Percentiles rank a stretch among this genome's conserved stretches.
phyloP scores from a whole-genome alignment of 2,888 invertebrate genomes.

The Dasypolia templi region DNA sequence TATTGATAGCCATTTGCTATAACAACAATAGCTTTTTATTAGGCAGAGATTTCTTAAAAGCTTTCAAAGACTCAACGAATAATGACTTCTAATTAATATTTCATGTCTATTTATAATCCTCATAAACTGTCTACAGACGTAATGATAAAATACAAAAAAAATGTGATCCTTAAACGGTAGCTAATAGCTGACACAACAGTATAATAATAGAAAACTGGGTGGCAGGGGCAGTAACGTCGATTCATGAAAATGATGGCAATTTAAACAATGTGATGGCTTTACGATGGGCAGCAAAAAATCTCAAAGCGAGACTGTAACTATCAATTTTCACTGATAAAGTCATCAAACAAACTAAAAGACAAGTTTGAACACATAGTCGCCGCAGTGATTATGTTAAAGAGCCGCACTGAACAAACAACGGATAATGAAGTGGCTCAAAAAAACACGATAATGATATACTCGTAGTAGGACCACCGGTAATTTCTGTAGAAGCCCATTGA shows the following conservation, averaged over 20 bases:
- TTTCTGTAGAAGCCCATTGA: constrained; percentile 80
- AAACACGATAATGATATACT: constrained; percentile 79
- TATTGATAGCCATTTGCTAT: constrained; percentile 37
- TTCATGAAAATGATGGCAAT: constrained; percentile 65
- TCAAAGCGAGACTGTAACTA: constrained; percentile 59
- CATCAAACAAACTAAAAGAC: constrained; percentile 70
- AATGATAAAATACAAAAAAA: constrained; percentile 39
- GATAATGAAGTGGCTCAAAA: constrained; percentile 76
- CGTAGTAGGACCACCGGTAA: constrained; percentile 77
- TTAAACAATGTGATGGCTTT: constrained; percentile 54
- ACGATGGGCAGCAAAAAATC: constrained; percentile 48
- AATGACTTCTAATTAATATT: constrained; percentile 37
- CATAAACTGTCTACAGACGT: constrained; percentile 33
- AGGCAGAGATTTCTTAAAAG: constrained; percentile 45
- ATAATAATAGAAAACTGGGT: constrained; percentile 60
- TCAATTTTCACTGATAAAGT: constrained; percentile 74
- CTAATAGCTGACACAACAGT: constrained; percentile 49
- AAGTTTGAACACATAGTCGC: constrained; percentile 64
- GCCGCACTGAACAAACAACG: constrained; percentile 78
- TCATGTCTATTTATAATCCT: constrained; percentile 58
- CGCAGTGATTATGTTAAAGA: constrained; percentile 71
- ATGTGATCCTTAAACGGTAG: constrained; percentile 62
- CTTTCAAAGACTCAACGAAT: constrained; percentile 37
- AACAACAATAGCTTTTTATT: constrained; percentile 46
- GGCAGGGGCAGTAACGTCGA: constrained; percentile 48